Conservation (phyloP, 1,140 invertebrate genomes). For the Brachystomella parvula region DNA sequence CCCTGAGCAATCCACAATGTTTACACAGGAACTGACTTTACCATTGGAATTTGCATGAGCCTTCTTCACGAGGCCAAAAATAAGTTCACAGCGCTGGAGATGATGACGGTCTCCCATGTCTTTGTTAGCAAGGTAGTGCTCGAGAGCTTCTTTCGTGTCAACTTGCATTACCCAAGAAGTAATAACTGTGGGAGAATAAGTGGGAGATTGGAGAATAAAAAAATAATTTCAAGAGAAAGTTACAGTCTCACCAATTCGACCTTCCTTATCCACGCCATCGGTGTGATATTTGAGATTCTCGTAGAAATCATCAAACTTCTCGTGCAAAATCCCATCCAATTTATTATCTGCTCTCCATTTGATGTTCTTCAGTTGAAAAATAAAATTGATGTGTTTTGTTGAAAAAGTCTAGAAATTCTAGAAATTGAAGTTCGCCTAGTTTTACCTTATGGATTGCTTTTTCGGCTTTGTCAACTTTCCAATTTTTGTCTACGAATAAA, state of each 20-base stretch:
- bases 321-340: not conserved
- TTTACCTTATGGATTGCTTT: conserved; percentile 12
- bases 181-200: conserved; percentile 3
- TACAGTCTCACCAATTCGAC: not conserved
- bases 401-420: not conserved
- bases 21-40: not conserved
- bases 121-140: not conserved
- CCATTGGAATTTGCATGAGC: not conserved
- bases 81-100: not conserved
- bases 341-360: conserved; percentile 11
- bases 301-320: conserved; percentile 12
- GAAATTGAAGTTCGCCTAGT: not conserved
- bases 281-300: not conserved
- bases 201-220: not conserved
- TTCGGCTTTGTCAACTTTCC: conserved; percentile 13
- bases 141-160: not conserved
- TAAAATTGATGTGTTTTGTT: not conserved
- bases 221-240: not conserved
- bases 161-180: not conserved
- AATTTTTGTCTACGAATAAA: conserved; percentile 11
- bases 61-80: conserved; percentile 5
- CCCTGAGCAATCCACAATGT: not conserved
- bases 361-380: not conserved
- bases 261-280: conserved; percentile 12
- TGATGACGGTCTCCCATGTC: not conserved